A percentile compares a stretch with the other conserved stretches of the same genome.
phyloP scores from a whole-genome alignment of 1,140 invertebrate genomes.

The Hypothenemus hampei region DNA sequence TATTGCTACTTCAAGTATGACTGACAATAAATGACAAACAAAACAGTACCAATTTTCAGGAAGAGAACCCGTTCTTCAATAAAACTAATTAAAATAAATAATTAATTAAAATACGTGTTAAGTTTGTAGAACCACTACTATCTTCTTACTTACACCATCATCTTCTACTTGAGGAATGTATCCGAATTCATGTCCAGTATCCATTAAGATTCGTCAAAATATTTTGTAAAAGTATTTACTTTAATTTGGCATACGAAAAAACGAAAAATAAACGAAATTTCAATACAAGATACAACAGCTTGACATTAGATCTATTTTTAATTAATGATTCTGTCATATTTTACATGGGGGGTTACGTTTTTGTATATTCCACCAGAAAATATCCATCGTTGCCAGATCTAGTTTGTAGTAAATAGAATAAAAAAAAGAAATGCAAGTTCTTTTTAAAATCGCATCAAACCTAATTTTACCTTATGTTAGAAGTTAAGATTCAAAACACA shows the following conservation, averaged over 20 bases:
- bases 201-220: slow-evolving; percentile 36
- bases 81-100: neutral
- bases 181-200: slow-evolving; percentile 40
- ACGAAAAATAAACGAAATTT: slow-evolving; percentile 1
- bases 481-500: too few relatives aligned
- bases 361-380: neutral
- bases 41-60: neutral
- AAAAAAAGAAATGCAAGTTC: neutral
- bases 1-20: too few relatives aligned
- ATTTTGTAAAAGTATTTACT: slow-evolving; percentile 3
- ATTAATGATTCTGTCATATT: neutral
- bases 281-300: slow-evolving; percentile 7
- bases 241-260: slow-evolving; percentile 22
- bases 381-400: neutral
- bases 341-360: neutral
- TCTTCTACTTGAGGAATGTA: slow-evolving; percentile 39
- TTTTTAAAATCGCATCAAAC: neutral
- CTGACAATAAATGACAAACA: neutral
- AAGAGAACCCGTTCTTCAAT: neutral
- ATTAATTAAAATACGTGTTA: neutral
- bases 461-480: neutral
- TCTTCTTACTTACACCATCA: slow-evolving; percentile 45
- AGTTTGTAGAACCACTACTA: too few relatives aligned
- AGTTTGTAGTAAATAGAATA: neutral
- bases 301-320: slow-evolving; percentile 8